Evolutionary conservation across 1,140 invertebrate genomes (phyloP).

Genomic region (Diachasmimorpha longicaudata): DNA sequence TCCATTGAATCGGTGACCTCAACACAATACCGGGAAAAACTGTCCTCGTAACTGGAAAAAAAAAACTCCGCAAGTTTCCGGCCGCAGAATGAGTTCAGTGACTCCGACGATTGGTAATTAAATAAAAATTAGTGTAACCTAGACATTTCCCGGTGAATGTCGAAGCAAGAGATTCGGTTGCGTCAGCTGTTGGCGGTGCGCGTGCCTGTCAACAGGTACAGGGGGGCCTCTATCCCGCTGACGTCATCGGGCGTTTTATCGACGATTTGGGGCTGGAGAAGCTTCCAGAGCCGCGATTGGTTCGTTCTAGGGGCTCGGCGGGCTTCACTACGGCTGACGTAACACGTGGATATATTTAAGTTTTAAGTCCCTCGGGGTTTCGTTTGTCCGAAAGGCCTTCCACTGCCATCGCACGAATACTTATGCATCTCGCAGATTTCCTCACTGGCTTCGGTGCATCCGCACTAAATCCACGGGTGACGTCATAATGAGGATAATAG

Average conservation of each 20-base stretch:
- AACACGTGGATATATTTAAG: background rate
- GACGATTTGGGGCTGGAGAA: background rate
- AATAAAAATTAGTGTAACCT: background rate
- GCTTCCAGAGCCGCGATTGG: conserved; percentile 29
- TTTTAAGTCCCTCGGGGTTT: background rate
- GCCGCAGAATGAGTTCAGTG: background rate
- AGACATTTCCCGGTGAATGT: background rate
- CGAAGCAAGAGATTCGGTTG: background rate
- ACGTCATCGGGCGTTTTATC: background rate
- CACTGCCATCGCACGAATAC: background rate
- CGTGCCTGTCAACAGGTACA: background rate
- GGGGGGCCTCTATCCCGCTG: background rate
- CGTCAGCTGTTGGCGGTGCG: background rate
- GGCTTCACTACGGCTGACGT: background rate
- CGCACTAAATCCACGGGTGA: background rate
- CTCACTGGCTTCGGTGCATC: background rate
- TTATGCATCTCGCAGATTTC: background rate
- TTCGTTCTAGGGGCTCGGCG: conserved; percentile 32
- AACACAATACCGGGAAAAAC: background rate
- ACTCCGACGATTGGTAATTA: background rate
- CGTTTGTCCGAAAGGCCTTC: background rate
- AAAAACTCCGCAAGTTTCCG: background rate
- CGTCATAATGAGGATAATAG: background rate
- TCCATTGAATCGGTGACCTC: background rate
- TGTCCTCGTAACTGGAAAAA: background rate